Evolutionary conservation across 2,888 invertebrate genomes (phyloP).

Genomic region (Pseudococcus jackbeardsleyi): DNA sequence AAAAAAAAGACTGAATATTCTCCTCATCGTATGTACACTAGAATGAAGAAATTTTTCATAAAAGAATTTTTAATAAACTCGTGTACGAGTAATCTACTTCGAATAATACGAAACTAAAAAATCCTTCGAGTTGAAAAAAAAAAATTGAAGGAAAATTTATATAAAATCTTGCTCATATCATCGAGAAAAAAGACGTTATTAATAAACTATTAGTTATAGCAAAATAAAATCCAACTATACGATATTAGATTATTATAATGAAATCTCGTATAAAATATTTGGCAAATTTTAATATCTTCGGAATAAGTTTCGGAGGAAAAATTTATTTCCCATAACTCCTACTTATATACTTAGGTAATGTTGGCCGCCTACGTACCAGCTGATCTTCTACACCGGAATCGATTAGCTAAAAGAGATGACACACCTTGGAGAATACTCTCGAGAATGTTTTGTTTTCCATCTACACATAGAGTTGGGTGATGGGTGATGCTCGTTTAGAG

Average conservation of each 20-base stretch:
- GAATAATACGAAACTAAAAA: background rate
- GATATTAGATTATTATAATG: background rate
- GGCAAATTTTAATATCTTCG: background rate
- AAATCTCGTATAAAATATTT: background rate
- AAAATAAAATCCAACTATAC: background rate
- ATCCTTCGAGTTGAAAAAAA: background rate
- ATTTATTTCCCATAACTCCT: conserved; percentile 14
- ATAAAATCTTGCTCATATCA: background rate
- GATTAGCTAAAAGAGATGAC: conserved; percentile 15
- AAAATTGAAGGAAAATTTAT: background rate
- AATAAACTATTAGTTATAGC: background rate
- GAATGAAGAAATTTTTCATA: background rate
- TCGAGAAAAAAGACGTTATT: background rate
- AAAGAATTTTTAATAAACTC: background rate
- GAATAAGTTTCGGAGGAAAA: background rate
- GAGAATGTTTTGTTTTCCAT: background rate
- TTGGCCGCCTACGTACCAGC: background rate
- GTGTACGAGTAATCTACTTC: background rate
- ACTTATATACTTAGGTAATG: background rate
- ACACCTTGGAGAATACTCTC: conserved; percentile 2
- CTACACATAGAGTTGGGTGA: background rate
- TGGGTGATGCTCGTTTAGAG: background rate
- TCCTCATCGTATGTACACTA: background rate
- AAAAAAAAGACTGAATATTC: background rate
- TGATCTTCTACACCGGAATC: background rate